A percentile compares a stretch with the other conserved stretches of the same genome.
phyloP scores from a whole-genome alignment of 2,888 invertebrate species.

The Erebia epiphron region DNA sequence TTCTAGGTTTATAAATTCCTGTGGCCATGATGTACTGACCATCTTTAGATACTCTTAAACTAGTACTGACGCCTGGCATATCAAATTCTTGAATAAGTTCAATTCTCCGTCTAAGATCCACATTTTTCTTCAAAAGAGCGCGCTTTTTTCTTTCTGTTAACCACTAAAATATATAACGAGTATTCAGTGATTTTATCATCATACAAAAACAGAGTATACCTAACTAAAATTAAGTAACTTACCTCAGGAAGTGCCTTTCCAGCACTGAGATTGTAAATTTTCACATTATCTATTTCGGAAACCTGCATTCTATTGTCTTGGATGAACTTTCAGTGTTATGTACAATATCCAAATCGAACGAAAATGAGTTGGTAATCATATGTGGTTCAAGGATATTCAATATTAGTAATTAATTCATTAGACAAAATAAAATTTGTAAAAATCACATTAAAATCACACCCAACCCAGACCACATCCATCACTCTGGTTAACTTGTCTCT shows the following conservation, averaged over 20 bases:
- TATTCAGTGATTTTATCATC: not conserved
- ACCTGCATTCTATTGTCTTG: slow-evolving; percentile 89
- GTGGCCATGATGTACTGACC: slow-evolving; percentile 96
- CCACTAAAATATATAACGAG: slow-evolving; percentile 85
- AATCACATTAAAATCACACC: too few species aligned
- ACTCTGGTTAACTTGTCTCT: too few species aligned
- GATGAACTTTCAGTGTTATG: not conserved
- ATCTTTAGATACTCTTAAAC: slow-evolving; percentile 93
- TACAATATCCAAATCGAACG: too few species aligned
- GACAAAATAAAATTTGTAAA: not conserved
- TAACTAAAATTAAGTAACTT: slow-evolving; percentile 59
- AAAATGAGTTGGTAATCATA: too few species aligned
- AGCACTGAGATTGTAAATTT: slow-evolving; percentile 98
- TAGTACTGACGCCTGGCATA: slow-evolving; percentile 97
- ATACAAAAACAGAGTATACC: not conserved
- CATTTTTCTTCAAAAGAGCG: slow-evolving; percentile 92
- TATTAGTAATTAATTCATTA: not conserved
- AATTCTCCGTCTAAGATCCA: slow-evolving; percentile 94
- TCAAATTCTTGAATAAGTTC: slow-evolving; percentile 99
- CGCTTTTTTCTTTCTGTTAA: slow-evolving; percentile 92
- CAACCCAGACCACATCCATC: too few species aligned
- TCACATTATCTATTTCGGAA: slow-evolving; percentile 96
- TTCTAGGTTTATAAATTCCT: slow-evolving; percentile 97
- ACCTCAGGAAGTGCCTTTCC: slow-evolving; percentile 99
- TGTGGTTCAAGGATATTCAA: not conserved